Evolutionary conservation across 2,888 invertebrate species (phyloP), one percentile per base, ranked within the genome.

Genomic region (Rugalucina vietnamica): DNA sequence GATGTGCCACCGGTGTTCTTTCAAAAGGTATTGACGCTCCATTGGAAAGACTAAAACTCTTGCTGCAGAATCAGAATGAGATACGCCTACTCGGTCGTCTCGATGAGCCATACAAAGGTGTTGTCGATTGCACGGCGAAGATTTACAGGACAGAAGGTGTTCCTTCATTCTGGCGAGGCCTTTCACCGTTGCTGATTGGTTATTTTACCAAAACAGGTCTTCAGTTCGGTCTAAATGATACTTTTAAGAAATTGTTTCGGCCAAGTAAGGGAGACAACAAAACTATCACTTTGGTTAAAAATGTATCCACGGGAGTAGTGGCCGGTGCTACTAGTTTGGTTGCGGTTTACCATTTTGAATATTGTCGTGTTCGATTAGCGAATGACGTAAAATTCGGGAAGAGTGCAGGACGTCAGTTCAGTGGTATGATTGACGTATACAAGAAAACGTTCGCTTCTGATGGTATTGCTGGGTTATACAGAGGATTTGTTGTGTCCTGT

Each of bases 101-200:
- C 88, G 97, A 97, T 87, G 96, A 98, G 93, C 97, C 97, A 92
- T 99, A 99, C 96, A 99, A 98, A 96, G 97, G 98, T 93, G 95
- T 96, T 79, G 92, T 95, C 29, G 96, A 96, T 90, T 96, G 95
- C 91, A 94, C 94, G 5, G 79, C 86, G 8, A 89, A 93, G 50
- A 95, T 94, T 18, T 93, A 92, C 89, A 89, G 83, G 77, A 91
- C 84, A 71, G 95, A 95, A 87, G 95, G 94, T 87, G 34, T 91
- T 27, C 76, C 88, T n/a, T 97, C 98, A 69, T 97, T 97, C 94
- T 98, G 98, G 98, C 97, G 98, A 94, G 98, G 98, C 92, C 99
- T 99, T 95, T 94, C 98, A 85, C 98, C 98, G 90, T 98, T 98
- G 10, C 10, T 43, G 10, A 43, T 43, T 18, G 10, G 43, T 81